These are phyloP conservation scores for Ramphastos sulfuratus DNA, from an alignment of 2,113 vertebrate genomes.

Conservation along the genomic window DNA sequence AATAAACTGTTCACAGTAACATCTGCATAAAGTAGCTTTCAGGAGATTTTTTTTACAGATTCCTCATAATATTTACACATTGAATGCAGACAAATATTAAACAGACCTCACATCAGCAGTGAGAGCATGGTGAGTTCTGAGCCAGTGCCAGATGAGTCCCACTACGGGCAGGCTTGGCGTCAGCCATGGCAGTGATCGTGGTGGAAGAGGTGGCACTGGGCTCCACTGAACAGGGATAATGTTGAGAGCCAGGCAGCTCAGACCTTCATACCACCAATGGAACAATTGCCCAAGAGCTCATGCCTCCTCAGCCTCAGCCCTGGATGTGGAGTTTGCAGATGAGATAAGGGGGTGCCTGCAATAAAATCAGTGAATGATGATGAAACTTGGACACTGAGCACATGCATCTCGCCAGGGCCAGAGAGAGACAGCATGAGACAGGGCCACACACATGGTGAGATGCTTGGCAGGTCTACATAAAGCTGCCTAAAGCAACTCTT, in stretches of 20 bases:
- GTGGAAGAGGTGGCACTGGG: background rate
- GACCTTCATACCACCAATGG: background rate
- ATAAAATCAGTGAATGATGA: fast-evolving
- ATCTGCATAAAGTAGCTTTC: constrained; percentile 19
- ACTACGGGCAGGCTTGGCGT: fast-evolving
- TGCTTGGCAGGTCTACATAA: background rate
- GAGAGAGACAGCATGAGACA: background rate
- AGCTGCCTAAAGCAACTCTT: background rate
- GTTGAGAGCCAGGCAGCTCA: background rate
- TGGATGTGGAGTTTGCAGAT: background rate
- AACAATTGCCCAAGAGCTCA: background rate
- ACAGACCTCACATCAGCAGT: background rate
- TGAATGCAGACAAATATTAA: background rate
- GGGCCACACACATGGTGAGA: background rate
- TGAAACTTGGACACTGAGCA: background rate
- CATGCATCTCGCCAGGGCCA: background rate
- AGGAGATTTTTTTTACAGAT: constrained; percentile 11
- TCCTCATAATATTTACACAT: constrained; percentile 54
- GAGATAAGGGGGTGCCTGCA: background rate
- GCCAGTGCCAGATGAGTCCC: background rate
- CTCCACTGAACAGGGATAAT: background rate
- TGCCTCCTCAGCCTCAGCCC: background rate
- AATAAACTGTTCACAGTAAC: constrained; percentile 33
- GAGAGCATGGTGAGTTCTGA: fast-evolving
- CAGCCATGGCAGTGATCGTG: fast-evolving